Percentiles rank a stretch among this genome's conserved stretches.
phyloP scores from a whole-genome alignment of 2,888 invertebrate species.

The Tenthredo distinguenda region DNA sequence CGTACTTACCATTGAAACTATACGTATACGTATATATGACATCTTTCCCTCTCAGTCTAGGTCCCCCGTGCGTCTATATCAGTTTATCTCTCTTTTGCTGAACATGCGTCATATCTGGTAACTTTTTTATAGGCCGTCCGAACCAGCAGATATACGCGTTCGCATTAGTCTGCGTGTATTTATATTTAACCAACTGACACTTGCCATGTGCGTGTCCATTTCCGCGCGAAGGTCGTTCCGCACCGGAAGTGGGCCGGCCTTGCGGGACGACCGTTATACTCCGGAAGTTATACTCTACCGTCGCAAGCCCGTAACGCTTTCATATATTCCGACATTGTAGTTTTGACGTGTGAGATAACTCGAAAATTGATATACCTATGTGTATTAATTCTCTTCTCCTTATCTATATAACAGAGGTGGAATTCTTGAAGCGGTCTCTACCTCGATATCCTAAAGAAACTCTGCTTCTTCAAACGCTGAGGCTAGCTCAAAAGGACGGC shows the following conservation, averaged over 20 bases:
- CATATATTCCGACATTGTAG: constrained; percentile 26
- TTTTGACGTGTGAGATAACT: not conserved
- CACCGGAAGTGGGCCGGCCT: constrained; percentile 77
- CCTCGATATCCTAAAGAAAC: constrained; percentile 21
- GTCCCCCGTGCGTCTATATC: constrained; percentile 28
- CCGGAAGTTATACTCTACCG: constrained; percentile 53
- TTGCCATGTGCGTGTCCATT: constrained; percentile 70
- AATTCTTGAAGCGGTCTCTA: constrained; percentile 2
- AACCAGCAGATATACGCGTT: constrained; percentile 53
- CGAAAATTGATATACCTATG: not conserved
- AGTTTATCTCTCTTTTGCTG: constrained; percentile 53
- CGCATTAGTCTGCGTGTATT: constrained; percentile 57
- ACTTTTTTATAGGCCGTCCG: constrained; percentile 57
- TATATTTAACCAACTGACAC: constrained; percentile 57
- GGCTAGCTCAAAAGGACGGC: constrained; percentile 57
- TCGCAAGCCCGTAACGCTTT: constrained; percentile 35
- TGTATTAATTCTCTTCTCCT: not conserved
- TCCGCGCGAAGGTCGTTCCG: constrained; percentile 74
- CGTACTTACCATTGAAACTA: not conserved
- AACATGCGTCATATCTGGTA: constrained; percentile 57
- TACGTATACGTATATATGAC: not conserved
- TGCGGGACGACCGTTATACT: constrained; percentile 73
- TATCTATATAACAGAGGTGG: constrained; percentile 25
- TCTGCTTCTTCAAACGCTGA: constrained; percentile 28
- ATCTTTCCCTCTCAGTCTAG: constrained; percentile 10